These are phyloP conservation scores for Rhabdornis inornatus DNA, from an alignment of 2,113 vertebrate genomes.

Conservation along the genomic window DNA sequence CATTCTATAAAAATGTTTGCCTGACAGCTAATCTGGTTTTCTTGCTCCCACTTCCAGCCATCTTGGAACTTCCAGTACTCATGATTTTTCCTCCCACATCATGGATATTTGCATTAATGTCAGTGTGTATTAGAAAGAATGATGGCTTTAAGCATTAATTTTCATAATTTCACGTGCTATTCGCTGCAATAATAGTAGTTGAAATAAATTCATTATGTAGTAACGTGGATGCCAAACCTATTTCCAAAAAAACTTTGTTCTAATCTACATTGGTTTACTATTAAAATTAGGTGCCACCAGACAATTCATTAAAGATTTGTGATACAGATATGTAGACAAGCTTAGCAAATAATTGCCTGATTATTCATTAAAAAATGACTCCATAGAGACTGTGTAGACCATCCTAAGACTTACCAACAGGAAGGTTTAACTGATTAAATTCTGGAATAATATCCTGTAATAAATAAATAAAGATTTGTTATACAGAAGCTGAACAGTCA, in stretches of 20 bases:
- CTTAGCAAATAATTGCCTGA: neutral
- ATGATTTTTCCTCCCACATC: neutral
- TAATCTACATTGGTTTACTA: neutral
- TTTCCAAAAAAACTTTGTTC: neutral
- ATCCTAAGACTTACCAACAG: neutral
- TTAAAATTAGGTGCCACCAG: neutral
- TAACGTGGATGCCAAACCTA: neutral
- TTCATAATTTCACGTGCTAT: slow-evolving; percentile 8
- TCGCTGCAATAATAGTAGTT: neutral
- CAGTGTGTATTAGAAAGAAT: neutral
- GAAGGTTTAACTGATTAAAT: neutral
- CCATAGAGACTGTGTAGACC: neutral
- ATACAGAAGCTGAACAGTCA: too few species aligned
- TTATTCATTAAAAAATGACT: neutral
- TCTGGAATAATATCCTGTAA: neutral
- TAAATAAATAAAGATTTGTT: neutral
- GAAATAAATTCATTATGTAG: neutral
- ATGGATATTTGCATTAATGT: neutral
- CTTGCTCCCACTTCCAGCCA: neutral
- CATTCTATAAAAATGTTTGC: neutral
- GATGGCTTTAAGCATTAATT: neutral
- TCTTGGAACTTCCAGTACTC: neutral
- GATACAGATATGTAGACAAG: neutral
- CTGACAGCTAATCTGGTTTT: neutral
- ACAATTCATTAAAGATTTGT: neutral